Evolutionary conservation across 2,113 vertebrate genomes (phyloP).

Genomic region (Rattus rattus): DNA sequence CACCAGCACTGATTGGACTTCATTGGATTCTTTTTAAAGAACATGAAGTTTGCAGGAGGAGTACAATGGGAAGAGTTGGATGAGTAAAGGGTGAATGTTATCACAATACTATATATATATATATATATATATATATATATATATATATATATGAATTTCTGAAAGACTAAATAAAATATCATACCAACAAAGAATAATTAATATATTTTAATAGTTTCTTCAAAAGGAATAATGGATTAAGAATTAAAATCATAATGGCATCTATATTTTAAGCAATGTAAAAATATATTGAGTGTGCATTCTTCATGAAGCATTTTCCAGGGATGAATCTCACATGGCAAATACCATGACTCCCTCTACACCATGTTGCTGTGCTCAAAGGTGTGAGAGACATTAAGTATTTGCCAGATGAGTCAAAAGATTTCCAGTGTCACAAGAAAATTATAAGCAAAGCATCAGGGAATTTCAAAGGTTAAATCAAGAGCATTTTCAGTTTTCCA

Average conservation of each 20-base stretch:
- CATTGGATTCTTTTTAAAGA: background rate
- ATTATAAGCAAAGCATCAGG: background rate
- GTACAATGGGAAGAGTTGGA: background rate
- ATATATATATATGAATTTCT: background rate
- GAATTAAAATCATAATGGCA: background rate
- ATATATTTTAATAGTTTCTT: conserved; percentile 2
- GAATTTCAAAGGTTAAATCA: background rate
- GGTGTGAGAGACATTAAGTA: background rate
- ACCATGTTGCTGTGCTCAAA: background rate
- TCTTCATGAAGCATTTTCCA: background rate
- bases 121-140: too few species aligned
- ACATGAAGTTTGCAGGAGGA: background rate
- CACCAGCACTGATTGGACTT: background rate
- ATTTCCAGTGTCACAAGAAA: conserved; percentile 8
- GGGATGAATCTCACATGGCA: background rate
- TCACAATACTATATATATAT: background rate
- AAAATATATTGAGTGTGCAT: background rate
- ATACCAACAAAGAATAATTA: background rate
- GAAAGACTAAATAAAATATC: background rate
- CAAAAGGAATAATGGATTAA: conserved; percentile 21
- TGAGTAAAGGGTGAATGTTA: background rate
- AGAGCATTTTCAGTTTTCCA: conserved; percentile 22
- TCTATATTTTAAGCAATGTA: background rate
- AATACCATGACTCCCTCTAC: background rate
- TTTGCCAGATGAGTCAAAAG: background rate